Conservation (phyloP, 2,113 vertebrate genomes). For the Oryzias celebensis region DNA sequence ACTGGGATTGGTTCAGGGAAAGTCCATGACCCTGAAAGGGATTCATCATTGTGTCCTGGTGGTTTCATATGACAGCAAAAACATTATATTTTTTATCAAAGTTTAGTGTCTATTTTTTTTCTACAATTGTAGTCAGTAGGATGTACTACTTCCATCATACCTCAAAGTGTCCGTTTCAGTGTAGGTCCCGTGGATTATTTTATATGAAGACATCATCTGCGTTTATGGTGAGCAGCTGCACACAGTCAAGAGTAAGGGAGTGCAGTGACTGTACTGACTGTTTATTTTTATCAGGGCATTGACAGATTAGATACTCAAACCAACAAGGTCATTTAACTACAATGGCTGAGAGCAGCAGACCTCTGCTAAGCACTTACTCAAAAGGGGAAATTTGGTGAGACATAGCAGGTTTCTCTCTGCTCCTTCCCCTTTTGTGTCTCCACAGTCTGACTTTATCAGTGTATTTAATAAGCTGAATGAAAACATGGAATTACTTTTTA, state of each 20-base stretch:
- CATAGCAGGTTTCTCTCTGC: conserved; percentile 47
- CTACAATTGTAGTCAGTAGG: no score
- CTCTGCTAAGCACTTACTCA: conserved; percentile 53
- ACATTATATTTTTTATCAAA: no score
- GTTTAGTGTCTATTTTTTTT: no score
- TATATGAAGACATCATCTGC: conserved; percentile 65
- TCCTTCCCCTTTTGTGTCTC: conserved; percentile 26
- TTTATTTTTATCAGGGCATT: conserved; percentile 80
- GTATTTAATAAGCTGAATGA: conserved; percentile 35
- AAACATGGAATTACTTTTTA: conserved; percentile 39
- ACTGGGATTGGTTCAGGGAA: no score
- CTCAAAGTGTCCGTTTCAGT: conserved; percentile 38
- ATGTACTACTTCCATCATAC: not conserved
- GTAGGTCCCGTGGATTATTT: conserved; percentile 51
- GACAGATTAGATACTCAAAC: conserved; percentile 80
- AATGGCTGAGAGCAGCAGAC: conserved; percentile 65
- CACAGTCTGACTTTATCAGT: conserved; percentile 43
- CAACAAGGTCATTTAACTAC: conserved; percentile 79
- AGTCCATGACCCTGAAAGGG: no score
- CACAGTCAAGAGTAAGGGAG: conserved; percentile 23
- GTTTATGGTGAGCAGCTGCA: conserved; percentile 65
- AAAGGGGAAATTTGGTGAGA: conserved; percentile 46
- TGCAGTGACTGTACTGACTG: conserved; percentile 65
- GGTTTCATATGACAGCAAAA: no score
- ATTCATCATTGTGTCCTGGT: no score